These are phyloP conservation scores for Stenurella melanura DNA, from an alignment of 2,888 invertebrate species.

Conservation along the genomic window DNA sequence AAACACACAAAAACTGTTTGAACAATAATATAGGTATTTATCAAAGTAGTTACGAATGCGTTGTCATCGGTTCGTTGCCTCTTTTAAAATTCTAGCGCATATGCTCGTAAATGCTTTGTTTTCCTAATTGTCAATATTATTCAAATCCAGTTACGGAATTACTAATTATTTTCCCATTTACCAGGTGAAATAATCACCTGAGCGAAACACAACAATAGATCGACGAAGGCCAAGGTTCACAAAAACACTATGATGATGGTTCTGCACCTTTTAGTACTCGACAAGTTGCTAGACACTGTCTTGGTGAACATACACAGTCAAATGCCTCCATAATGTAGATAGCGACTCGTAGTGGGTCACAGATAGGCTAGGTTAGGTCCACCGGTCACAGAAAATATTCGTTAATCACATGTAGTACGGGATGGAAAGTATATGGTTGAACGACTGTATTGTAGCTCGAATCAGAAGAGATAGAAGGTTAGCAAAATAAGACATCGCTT, in stretches of 20 bases:
- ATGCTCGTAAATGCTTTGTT: conserved; percentile 4
- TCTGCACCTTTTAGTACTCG: conserved; percentile 48
- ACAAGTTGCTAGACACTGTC: conserved; percentile 60
- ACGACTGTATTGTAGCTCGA: conserved; percentile 58
- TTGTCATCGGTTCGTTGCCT: neutral
- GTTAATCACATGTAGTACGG: conserved; percentile 37
- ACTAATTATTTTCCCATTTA: conserved; percentile 22
- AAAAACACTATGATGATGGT: conserved; percentile 41
- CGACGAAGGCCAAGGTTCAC: conserved; percentile 60
- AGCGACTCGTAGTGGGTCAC: conserved; percentile 66
- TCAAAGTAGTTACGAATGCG: neutral
- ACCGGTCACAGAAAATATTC: conserved; percentile 51
- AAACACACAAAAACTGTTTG: conserved; percentile 1
- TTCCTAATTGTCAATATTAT: neutral
- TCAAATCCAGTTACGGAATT: neutral
- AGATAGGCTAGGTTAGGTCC: conserved; percentile 64
- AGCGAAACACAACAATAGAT: conserved; percentile 19
- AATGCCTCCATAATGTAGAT: conserved; percentile 61
- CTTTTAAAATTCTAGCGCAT: conserved; percentile 7
- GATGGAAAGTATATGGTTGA: conserved; percentile 51
- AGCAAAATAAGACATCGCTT: conserved; percentile 56
- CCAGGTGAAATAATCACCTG: conserved; percentile 11
- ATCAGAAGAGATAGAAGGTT: conserved; percentile 67
- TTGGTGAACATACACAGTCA: conserved; percentile 59
- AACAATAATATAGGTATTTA: conserved; percentile 8